Evolutionary conservation across 2,797 vertebrate species (phyloP).

Genomic region (Clamator glandarius): DNA sequence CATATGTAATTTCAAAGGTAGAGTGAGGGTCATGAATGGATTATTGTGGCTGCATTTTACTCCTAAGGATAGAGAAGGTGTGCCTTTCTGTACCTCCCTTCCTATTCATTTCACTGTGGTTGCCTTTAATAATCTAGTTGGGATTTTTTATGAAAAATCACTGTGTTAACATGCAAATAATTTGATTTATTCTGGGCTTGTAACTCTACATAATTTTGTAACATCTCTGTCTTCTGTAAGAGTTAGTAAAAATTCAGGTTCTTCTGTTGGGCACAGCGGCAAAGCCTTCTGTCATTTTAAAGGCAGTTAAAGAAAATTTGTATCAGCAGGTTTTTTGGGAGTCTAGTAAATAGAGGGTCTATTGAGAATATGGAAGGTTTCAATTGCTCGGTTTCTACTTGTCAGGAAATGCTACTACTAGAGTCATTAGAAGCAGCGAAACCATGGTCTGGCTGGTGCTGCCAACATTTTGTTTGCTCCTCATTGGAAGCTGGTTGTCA

Average conservation of each 20-base stretch:
- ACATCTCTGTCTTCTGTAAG: background rate
- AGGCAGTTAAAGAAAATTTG: background rate
- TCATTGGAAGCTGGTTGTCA: background rate
- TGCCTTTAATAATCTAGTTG: background rate
- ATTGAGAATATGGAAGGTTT: background rate
- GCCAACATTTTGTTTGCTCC: background rate
- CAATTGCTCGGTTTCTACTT: background rate
- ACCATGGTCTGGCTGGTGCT: background rate
- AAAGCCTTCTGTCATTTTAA: background rate
- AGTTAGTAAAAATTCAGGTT: background rate
- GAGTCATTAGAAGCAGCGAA: background rate
- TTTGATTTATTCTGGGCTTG: constrained; percentile 6
- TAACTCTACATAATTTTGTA: background rate
- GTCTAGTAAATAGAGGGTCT: background rate
- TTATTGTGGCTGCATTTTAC: background rate
- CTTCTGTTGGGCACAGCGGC: background rate
- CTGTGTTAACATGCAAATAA: constrained; percentile 9
- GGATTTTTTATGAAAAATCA: background rate
- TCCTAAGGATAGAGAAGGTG: background rate
- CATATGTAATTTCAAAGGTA: background rate
- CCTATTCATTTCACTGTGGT: background rate
- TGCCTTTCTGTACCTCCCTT: background rate
- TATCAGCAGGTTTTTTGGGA: background rate
- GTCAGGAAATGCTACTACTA: background rate
- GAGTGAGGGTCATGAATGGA: background rate